phyloP scores from a whole-genome alignment of 2,113 vertebrate genomes.

The Coryphaenoides rupestris region DNA sequence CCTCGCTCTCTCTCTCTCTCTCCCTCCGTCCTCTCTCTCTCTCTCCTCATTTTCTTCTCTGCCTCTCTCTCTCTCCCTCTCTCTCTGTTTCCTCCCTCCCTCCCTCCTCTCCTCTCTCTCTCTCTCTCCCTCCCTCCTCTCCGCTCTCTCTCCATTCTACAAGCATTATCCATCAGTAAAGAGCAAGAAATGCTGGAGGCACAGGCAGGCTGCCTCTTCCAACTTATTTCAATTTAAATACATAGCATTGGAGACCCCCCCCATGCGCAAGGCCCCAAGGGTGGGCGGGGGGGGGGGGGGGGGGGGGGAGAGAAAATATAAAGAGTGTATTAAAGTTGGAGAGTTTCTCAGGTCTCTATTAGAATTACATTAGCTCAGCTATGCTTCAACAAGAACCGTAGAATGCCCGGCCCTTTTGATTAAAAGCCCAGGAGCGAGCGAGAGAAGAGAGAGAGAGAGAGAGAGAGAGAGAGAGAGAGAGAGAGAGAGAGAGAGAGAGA shows the following conservation, averaged over 20 bases:
- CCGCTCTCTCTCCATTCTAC: conserved; percentile 31
- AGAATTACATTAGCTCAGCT: conserved; percentile 73
- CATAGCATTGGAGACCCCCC: conserved; percentile 78
- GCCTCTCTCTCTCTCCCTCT: conserved; percentile 20
- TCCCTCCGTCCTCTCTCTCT: neutral
- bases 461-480: no score
- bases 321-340: conserved; percentile 80
- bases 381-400: conserved; percentile 61
- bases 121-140: conserved; percentile 13
- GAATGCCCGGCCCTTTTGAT: conserved; percentile 54
- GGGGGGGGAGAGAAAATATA: conserved; percentile 7
- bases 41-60: conserved; percentile 7
- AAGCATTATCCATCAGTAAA: conserved; percentile 75
- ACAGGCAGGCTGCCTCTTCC: conserved; percentile 80
- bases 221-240: conserved; percentile 86
- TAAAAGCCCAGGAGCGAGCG: conserved; percentile 54
- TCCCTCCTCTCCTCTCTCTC: conserved; percentile 11
- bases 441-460: conserved; percentile 20
- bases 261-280: no score
- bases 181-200: conserved; percentile 79
- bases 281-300: no score
- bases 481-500: conserved; percentile 13
- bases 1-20: neutral
- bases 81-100: conserved; percentile 13
- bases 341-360: conserved; percentile 75